Conservation (phyloP, 1,140 invertebrate genomes). For the Brachionus sp. region DNA sequence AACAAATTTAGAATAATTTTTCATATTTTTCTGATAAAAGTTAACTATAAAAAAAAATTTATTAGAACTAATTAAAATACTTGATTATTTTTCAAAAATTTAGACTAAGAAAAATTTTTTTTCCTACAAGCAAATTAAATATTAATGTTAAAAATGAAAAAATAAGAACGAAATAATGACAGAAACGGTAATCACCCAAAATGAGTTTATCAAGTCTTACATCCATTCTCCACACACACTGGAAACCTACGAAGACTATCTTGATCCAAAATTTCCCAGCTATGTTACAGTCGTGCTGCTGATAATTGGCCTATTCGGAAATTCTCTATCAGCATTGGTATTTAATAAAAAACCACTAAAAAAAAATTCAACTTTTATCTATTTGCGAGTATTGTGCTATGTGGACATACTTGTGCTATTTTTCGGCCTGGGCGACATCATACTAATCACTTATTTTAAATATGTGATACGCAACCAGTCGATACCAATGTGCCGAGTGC, state of each 20-base stretch:
- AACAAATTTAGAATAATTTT: background rate
- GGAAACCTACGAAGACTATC: conserved; percentile 31
- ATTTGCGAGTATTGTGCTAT: background rate
- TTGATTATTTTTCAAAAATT: too few species aligned
- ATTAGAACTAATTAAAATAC: too few species aligned
- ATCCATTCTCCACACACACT: background rate
- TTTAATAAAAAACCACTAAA: conserved; percentile 14
- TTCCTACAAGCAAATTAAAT: too few species aligned
- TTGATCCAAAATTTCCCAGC: background rate
- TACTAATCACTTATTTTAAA: conserved; percentile 13
- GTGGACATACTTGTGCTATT: conserved; percentile 29
- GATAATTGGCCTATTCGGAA: conserved; percentile 32
- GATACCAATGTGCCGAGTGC: background rate
- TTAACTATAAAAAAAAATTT: background rate
- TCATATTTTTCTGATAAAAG: background rate
- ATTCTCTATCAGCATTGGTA: conserved; percentile 12
- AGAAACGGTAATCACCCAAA: background rate
- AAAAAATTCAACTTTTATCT: conserved; percentile 45
- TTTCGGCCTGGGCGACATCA: conserved; percentile 24
- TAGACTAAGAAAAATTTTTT: background rate
- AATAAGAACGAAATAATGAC: background rate
- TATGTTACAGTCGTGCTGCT: background rate
- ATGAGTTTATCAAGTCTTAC: background rate
- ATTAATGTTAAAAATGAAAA: background rate
- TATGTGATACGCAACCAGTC: background rate